Base-by-base conservation (phyloP, 2,888 invertebrate species). In the Tachina fera region DNA sequence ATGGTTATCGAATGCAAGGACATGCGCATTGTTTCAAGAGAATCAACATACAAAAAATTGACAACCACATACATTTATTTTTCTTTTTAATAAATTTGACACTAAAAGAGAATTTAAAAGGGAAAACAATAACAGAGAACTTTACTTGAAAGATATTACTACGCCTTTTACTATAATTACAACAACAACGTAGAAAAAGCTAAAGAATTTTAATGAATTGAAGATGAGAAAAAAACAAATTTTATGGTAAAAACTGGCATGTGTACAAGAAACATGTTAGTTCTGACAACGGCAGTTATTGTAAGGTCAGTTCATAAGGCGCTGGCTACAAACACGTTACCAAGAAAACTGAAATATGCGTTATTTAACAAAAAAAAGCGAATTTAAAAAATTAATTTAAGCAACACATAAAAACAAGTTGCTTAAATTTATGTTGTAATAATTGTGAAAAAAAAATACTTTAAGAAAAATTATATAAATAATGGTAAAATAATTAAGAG, bases 231-330 rank as follows among this genome's bases (percentile, higher is more conserved):
- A 6, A 6, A 14, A 41, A 9, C 11, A 45, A 56, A 60, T 47
- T 43, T 77, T 61, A 67, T 77, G 49, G 76, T 71, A 71, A 76
- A 61, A 41, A 31, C 49, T 68, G 49, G 47, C 75, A 41, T 60
- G 68, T 60, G 61, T 53, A 43, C 47, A 49, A 72, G 47, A 72
- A 65, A 53, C 65, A 72, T 78, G 60, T 74, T 78, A 77, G 60
- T 72, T 78, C 81, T 77, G 84, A 81, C 78, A 82, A 78, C 78
- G 58, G 49, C 78, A 85, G 70, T 14, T 61, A 45, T 67, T 60
- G 65, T 85, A 80, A 87, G 84, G 88, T 90, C 89, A 90, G 90
- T 91, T 89, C 88, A 89, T 88, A 88, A 90, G 89, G 89, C 90
- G 89, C 89, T 89, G 88, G 88, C 90, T 88, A 87, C 88, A 88